Evolutionary conservation across 1,140 invertebrate species (phyloP).

Genomic region (Leptinotarsa texana): DNA sequence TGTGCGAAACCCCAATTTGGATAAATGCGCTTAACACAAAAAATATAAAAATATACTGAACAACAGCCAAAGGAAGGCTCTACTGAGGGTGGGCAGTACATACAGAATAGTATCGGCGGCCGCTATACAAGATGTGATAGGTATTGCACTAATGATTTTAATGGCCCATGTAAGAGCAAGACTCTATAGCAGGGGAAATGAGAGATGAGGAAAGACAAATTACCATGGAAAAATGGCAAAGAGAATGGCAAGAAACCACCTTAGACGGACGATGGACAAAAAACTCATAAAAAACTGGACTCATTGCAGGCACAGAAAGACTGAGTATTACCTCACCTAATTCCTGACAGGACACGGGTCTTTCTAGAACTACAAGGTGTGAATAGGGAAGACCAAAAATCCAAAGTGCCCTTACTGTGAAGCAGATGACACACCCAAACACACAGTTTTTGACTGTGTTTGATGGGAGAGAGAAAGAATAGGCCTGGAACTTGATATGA

Average conservation of each 20-base stretch:
- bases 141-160: slow-evolving; percentile 17
- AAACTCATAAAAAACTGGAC: too few species aligned
- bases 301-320: too few species aligned
- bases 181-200: not conserved
- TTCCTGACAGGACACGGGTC: too few species aligned
- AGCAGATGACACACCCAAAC: not conserved
- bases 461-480: not conserved
- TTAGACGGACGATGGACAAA: not conserved
- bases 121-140: slow-evolving; percentile 23
- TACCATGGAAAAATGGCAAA: slow-evolving; percentile 17
- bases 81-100: slow-evolving; percentile 9
- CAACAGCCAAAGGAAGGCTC: slow-evolving; percentile 8
- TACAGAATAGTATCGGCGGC: slow-evolving; percentile 28
- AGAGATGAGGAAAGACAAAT: slow-evolving; percentile 8
- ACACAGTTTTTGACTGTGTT: not conserved
- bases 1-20: slow-evolving; percentile 27
- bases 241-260: slow-evolving; percentile 20
- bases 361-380: not conserved
- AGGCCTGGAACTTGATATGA: not conserved
- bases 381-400: not conserved
- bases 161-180: slow-evolving; percentile 19
- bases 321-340: too few species aligned
- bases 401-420: slow-evolving; percentile 10
- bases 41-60: not conserved
- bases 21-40: not conserved